Conservation (phyloP, 2,888 invertebrate species). For the Anoncus sp. region DNA sequence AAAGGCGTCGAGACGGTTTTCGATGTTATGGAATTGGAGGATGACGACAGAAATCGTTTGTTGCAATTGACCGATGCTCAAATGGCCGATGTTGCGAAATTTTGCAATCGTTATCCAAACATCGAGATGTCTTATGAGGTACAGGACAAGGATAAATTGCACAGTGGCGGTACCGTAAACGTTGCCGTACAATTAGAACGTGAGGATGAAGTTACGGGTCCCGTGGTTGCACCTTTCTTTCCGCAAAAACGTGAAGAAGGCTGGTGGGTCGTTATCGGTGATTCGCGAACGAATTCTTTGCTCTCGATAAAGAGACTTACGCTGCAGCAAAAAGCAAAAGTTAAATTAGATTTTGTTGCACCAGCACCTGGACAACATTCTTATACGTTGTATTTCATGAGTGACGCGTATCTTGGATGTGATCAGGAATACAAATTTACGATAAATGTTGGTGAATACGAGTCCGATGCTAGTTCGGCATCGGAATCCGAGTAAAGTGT, state of each 20-base stretch:
- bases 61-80: constrained; percentile 92
- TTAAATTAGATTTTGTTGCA: constrained; percentile 96
- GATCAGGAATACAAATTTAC: constrained; percentile 99
- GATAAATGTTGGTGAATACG: constrained; percentile 91
- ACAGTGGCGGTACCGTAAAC: constrained; percentile 92
- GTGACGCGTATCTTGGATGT: constrained; percentile 99
- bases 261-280: constrained; percentile 99
- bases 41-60: constrained; percentile 92
- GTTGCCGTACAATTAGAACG: constrained; percentile 96
- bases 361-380: constrained; percentile 94
- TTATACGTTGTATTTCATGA: constrained; percentile 99
- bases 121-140: constrained; percentile 98
- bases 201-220: constrained; percentile 98
- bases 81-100: constrained; percentile 99
- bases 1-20: constrained; percentile 97
- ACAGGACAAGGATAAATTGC: constrained; percentile 90
- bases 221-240: constrained; percentile 99
- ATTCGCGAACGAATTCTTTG: constrained; percentile 96
- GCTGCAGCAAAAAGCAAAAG: constrained; percentile 95
- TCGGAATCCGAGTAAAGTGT: constrained; percentile 85
- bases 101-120: constrained; percentile 99
- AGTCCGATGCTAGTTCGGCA: constrained; percentile 86
- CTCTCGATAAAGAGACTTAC: constrained; percentile 98
- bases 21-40: constrained; percentile 98
- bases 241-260: constrained; percentile 97